Conservation (phyloP, 2,797 vertebrate species). For the Chrysocyon brachyurus region DNA sequence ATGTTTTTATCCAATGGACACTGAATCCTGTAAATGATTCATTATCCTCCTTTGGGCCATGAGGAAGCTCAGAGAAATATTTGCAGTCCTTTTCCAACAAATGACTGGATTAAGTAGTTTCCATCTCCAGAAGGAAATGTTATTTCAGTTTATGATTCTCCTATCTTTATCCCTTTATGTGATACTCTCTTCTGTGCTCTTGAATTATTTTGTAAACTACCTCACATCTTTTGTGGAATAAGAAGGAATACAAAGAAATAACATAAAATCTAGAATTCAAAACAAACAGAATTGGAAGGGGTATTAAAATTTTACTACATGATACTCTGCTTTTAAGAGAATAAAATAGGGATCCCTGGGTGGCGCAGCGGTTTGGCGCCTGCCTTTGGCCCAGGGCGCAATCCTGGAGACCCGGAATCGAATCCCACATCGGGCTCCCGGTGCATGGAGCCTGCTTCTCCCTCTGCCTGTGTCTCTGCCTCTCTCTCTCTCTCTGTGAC, state of each 20-base stretch:
- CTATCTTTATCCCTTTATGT: not conserved
- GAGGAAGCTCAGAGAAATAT: not conserved
- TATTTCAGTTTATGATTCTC: not conserved
- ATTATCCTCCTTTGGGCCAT: not conserved
- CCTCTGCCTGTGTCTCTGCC: too few species aligned
- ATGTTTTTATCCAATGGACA: not conserved
- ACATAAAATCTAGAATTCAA: constrained; percentile 54
- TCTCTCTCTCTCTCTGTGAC: too few species aligned
- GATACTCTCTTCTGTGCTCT: constrained; percentile 17
- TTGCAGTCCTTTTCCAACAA: not conserved
- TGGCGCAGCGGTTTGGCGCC: too few species aligned
- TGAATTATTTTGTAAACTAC: not conserved
- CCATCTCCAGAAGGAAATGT: not conserved
- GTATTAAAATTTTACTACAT: not conserved
- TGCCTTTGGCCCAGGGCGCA: too few species aligned
- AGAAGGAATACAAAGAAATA: constrained; percentile 20
- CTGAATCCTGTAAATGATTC: not conserved
- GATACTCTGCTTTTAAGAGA: constrained; percentile 60
- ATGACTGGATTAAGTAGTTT: not conserved
- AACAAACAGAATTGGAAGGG: constrained; percentile 30
- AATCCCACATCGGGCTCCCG: too few species aligned
- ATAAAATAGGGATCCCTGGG: not conserved
- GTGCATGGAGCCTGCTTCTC: too few species aligned
- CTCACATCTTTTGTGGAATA: constrained; percentile 55
- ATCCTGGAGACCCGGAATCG: too few species aligned